Base-by-base conservation (phyloP, 2,113 vertebrate species). In the Serranochromis macrocephalus region DNA sequence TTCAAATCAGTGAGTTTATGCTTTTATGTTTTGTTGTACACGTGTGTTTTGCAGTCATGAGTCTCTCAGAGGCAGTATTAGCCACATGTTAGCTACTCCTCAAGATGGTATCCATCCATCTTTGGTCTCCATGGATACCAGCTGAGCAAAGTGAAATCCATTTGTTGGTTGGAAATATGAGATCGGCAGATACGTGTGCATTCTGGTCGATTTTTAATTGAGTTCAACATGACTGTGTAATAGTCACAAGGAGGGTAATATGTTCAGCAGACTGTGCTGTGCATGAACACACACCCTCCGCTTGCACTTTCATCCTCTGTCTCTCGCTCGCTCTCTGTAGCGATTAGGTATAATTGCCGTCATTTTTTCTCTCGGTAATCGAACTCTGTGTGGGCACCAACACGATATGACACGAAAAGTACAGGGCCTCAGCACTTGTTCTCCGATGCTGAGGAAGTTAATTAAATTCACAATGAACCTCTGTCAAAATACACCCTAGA, bases 81-180 rank as follows among this genome's bases (percentile, higher is more conserved):
- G 3, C 33, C 4, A 21, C 33, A 75, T 26, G 82, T 73, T 88
- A 49, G 26, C 57, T 42, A 45, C 81, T 90, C 83, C n/a, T 78
- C 55, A 14, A 78, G 29, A 80, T 80, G 19, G 17, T 7, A 45
- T 61, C 66, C 80, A 81, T 81, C 45, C 47, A 36, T 66, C 73
- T 84, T 63, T 91, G 83, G 89, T 93, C 88, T 80, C 94, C 75
- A 90, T 94, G 91, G 89, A 85, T 61, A 94, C 90, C 83, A 85
- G 71, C 79, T 89, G 66, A 85, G 31, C 49, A 40, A 78, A 89
- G 6, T 21, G 51, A 51, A 5, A 38, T 58, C 47, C 29, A n/a
- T 36, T 80, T n/a, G 58, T 53, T 55, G 31, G 21, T 40, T 53
- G 47, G 49, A 81, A 45, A 71, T 11, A 42, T 10, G 71, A 73